A percentile compares a stretch with the other conserved stretches of the same genome.
These are phyloP conservation scores for Pheucticus melanocephalus DNA, from an alignment of 2,113 vertebrate genomes.

Conservation along the genomic window DNA sequence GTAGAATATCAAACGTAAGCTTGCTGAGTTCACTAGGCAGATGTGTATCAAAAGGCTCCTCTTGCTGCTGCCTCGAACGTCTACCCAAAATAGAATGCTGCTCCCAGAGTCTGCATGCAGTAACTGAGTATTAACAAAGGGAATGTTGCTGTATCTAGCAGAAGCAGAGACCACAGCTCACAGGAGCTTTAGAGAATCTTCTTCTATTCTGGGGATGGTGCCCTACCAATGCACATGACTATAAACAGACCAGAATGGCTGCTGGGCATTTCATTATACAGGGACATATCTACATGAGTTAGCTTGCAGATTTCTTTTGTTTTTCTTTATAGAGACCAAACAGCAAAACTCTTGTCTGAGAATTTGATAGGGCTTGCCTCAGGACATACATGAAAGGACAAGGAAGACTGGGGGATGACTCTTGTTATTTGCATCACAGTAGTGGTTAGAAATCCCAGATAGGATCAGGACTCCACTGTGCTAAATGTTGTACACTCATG, in stretches of 20 bases:
- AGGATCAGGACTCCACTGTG: background rate
- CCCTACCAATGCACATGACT: background rate
- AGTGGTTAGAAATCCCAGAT: background rate
- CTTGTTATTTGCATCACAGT: background rate
- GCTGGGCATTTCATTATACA: background rate
- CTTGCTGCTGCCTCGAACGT: background rate
- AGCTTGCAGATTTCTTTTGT: background rate
- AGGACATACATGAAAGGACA: background rate
- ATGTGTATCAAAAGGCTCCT: background rate
- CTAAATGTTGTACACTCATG: background rate
- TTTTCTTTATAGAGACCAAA: background rate
- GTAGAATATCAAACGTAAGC: background rate
- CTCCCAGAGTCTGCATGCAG: background rate
- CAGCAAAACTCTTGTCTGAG: background rate
- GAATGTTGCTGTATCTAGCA: background rate
- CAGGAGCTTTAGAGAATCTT: background rate
- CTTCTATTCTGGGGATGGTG: background rate
- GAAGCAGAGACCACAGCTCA: background rate
- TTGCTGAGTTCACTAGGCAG: background rate
- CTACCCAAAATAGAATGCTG: background rate
- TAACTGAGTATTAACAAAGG: background rate
- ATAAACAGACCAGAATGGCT: background rate
- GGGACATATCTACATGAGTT: background rate
- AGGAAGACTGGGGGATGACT: background rate
- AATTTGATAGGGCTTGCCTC: background rate